phyloP scores from a whole-genome alignment of 2,797 vertebrate genomes.

The Pangasius macronema region DNA sequence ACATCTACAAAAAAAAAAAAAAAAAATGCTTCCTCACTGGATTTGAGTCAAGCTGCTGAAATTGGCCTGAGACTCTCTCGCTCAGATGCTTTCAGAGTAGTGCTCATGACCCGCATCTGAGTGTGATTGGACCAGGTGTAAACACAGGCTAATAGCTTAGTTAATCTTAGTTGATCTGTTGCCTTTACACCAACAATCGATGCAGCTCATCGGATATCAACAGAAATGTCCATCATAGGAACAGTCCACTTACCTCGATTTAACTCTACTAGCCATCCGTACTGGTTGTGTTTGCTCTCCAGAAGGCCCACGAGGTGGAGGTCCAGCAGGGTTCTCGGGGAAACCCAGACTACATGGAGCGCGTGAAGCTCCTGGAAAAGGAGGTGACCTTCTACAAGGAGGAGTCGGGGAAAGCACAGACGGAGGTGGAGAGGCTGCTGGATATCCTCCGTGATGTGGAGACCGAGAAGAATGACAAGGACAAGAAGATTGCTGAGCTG shows the following conservation, averaged over 20 bases:
- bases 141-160: not conserved
- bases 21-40: not conserved
- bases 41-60: not conserved
- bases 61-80: not conserved
- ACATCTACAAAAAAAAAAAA: not conserved
- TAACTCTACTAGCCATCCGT: not conserved
- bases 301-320: slow-evolving; percentile 93
- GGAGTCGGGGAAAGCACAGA: slow-evolving; percentile 90
- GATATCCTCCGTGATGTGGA: slow-evolving; percentile 97
- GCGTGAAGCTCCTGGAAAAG: slow-evolving; percentile 93
- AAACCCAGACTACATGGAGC: slow-evolving; percentile 89
- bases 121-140: not conserved
- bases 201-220: not conserved
- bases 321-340: slow-evolving; percentile 83
- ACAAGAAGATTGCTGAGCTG: slow-evolving; percentile 97
- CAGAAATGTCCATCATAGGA: not conserved
- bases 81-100: not conserved
- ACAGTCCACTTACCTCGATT: not conserved
- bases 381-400: slow-evolving; percentile 93
- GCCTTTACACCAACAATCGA: not conserved
- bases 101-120: no score
- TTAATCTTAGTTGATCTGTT: not conserved
- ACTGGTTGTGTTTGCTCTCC: slow-evolving; percentile 43
- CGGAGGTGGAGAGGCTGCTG: slow-evolving; percentile 93
- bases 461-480: slow-evolving; percentile 97